Evolutionary conservation across 2,797 vertebrate genomes (phyloP).

Genomic region (Sphaeramia orbicularis): DNA sequence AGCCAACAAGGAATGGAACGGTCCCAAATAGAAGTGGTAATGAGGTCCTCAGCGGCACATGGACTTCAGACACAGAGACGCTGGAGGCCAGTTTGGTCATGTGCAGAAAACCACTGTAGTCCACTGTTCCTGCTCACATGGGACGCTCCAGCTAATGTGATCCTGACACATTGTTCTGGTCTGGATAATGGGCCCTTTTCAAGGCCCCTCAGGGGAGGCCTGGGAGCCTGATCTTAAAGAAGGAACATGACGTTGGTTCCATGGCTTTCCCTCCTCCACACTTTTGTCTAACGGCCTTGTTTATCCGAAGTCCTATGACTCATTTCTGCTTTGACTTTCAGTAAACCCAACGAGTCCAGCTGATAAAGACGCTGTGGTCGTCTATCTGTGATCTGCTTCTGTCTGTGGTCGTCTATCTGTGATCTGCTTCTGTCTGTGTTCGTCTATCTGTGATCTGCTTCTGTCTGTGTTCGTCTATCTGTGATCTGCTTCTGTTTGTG

Average conservation of each 20-base stretch:
- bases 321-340: conserved; percentile 36
- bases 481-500: not conserved
- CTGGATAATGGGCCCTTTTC: conserved; percentile 87
- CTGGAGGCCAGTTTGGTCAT: conserved; percentile 55
- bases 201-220: conserved; percentile 83
- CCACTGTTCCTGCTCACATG: conserved; percentile 78
- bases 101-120: conserved; percentile 65
- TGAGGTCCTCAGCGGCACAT: conserved; percentile 76
- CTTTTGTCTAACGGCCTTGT: conserved; percentile 55
- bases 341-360: conserved; percentile 20
- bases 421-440: not conserved
- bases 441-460: not conserved
- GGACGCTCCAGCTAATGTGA: conserved; percentile 85
- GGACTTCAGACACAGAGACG: conserved; percentile 70
- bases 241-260: conserved; percentile 69
- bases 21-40: conserved; percentile 83
- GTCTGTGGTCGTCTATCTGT: not conserved
- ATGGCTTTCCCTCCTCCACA: conserved; percentile 58
- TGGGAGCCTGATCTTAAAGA: conserved; percentile 89
- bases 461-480: not conserved
- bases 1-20: conserved; percentile 84
- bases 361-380: conserved; percentile 39
- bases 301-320: conserved; percentile 67
- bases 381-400: conserved; percentile 1
- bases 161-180: conserved; percentile 86